Conservation (phyloP, 2,888 invertebrate genomes). For the Rhagonycha lutea region DNA sequence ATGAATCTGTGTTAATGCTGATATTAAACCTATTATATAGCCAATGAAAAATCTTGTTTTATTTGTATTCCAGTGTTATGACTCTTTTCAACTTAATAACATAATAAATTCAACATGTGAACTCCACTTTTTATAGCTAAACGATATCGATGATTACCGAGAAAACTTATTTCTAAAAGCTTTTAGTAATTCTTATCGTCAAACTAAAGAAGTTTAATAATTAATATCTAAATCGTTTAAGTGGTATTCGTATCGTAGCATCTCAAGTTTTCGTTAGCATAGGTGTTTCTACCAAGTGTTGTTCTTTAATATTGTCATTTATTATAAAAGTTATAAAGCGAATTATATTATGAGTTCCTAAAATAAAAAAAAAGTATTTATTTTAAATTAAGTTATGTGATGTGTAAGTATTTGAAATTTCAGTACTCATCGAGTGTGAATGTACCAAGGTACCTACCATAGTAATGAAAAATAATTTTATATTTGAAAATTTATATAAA, state of each 20-base stretch:
- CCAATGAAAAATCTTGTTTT: slow-evolving; percentile 43
- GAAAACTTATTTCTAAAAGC: slow-evolving; percentile 28
- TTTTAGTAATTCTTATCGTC: slow-evolving; percentile 15
- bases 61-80: slow-evolving; percentile 45
- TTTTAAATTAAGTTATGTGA: not conserved
- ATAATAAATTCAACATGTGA: slow-evolving; percentile 55
- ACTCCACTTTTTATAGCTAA: slow-evolving; percentile 46
- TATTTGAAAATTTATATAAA: too few species aligned
- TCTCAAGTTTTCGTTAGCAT: not conserved
- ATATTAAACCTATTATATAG: slow-evolving; percentile 42
- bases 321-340: not conserved
- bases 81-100: slow-evolving; percentile 52
- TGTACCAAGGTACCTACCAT: too few species aligned
- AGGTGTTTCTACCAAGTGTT: not conserved
- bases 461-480: too few species aligned
- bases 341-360: not conserved
- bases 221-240: not conserved
- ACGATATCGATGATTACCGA: slow-evolving; percentile 29
- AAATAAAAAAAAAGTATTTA: not conserved
- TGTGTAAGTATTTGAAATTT: not conserved
- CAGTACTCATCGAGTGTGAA: too few species aligned
- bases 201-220: not conserved
- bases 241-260: not conserved
- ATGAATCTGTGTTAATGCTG: slow-evolving; percentile 42
- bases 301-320: not conserved